Percentiles rank a stretch among this genome's conserved stretches.
Conservation (phyloP, 2,888 invertebrate species). For the Macrosoma leucophasiata region DNA sequence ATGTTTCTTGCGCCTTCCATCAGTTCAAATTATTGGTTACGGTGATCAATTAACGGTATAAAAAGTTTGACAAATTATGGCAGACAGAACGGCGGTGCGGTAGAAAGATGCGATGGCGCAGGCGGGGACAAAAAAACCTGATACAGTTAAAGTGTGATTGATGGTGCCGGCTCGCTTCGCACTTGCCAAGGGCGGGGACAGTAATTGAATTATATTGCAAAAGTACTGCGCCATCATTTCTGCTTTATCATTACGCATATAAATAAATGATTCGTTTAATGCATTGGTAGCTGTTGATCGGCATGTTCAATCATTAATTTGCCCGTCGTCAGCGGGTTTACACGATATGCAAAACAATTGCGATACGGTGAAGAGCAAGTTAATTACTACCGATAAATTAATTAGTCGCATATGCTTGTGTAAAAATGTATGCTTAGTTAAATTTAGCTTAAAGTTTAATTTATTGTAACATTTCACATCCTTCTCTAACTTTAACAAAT, state of each 20-base stretch:
- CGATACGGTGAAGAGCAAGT: slow-evolving; percentile 51
- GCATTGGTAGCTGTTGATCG: no score
- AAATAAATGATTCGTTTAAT: no score
- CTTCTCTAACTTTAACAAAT: no score
- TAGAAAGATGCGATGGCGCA: slow-evolving; percentile 41
- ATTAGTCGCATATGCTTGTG: no score
- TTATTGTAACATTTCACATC: no score
- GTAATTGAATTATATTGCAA: slow-evolving; percentile 68
- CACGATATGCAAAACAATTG: slow-evolving; percentile 69
- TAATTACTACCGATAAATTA: no score
- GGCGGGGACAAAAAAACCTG: slow-evolving; percentile 50
- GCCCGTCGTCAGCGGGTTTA: slow-evolving; percentile 42
- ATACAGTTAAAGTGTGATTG: slow-evolving; percentile 73
- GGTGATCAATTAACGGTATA: slow-evolving; percentile 55
- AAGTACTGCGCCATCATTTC: slow-evolving; percentile 42
- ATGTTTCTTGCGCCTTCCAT: slow-evolving; percentile 37
- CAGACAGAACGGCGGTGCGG: slow-evolving; percentile 46
- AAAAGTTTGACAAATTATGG: slow-evolving; percentile 66
- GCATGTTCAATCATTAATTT: slow-evolving; percentile 71
- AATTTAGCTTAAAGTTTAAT: no score
- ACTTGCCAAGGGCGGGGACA: slow-evolving; percentile 44
- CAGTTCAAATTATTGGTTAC: slow-evolving; percentile 22
- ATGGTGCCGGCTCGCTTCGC: slow-evolving; percentile 47
- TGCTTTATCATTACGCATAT: slow-evolving; percentile 32
- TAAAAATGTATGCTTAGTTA: no score